Evolutionary conservation across 2,113 vertebrate species (phyloP), one percentile per base, ranked within the genome.

Genomic region (Cynopterus brachyotis): DNA sequence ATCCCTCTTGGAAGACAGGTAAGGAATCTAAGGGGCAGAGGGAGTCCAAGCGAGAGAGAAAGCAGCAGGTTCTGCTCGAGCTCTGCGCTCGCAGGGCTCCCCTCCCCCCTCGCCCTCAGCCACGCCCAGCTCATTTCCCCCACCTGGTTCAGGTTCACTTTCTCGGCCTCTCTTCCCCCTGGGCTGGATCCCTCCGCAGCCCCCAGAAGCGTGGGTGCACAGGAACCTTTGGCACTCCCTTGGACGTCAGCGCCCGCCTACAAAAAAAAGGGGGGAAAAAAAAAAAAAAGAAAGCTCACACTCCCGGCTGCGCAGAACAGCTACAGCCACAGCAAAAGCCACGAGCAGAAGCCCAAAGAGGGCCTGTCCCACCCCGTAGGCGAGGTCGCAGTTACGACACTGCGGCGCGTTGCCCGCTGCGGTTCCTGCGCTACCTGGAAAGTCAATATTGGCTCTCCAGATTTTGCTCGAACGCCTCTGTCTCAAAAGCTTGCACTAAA

Each of bases 381-480:
- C 1, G 0, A 0, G 37, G 57, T 26, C 42, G 5, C 40, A 1
- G 20, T 3, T n/a, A 45, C 13, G 3, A 57, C 32, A 26, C 2
- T 1, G 0, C 17, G 22, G 24, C 2, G 11, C 19, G 0, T 0
- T 0, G 45, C 0, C 0, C 20, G 6, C 9, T 37, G 2, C 4
- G 26, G 28, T 35, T 5, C 73, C 89, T 22, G 0, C 1, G 28
- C 3, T 12, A 12, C 45, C n/a, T 9, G 3, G 24, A 5, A 53
- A 66, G 3, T n/a, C 30, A 28, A 32, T 3, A 3, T 3, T 20
- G 50, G n/a, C 59, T 62, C 19, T 53, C 13, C 0, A 37, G 3
- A 26, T 35, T 64, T 78, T 7, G 32, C 59, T 47, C 19, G 30
- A 59, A 96, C 70, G 20, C 7, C 42, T 19, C 13, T 2, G 17